These are phyloP conservation scores for Helarctos malayanus DNA, from an alignment of 2,797 vertebrate species.

Conservation along the genomic window DNA sequence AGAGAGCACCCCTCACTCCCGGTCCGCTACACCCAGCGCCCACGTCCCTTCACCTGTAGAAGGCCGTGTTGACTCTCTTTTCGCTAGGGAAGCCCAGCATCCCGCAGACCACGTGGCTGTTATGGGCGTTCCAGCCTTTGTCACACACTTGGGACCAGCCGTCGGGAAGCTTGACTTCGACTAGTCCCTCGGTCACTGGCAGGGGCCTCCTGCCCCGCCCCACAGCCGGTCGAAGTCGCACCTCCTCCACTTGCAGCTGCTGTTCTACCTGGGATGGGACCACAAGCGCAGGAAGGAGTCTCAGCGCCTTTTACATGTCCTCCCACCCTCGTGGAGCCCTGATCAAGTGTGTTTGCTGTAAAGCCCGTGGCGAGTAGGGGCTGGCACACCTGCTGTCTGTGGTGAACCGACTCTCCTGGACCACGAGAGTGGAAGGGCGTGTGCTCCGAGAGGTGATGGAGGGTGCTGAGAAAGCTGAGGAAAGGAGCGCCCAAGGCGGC, in stretches of 20 bases:
- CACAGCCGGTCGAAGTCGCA: conserved; percentile 93
- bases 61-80: conserved; percentile 96
- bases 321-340: not conserved
- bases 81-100: conserved; percentile 97
- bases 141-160: conserved; percentile 96
- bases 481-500: not conserved
- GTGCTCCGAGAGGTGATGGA: not conserved
- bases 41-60: conserved; percentile 94
- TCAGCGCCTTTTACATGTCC: accelerated
- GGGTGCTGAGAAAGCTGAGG: not conserved
- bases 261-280: conserved; percentile 90
- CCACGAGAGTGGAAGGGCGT: not conserved
- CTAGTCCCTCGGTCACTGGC: conserved; percentile 94
- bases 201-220: conserved; percentile 88
- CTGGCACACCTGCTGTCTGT: not conserved
- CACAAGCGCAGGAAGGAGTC: conserved; percentile 4
- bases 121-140: conserved; percentile 93
- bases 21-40: not conserved
- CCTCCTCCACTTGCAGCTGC: conserved; percentile 93
- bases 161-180: conserved; percentile 94
- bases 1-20: not conserved
- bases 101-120: conserved; percentile 96
- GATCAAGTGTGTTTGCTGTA: not conserved
- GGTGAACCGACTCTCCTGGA: not conserved
- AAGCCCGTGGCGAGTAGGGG: not conserved